These are phyloP conservation scores for Drosophila kepulauana DNA, from an alignment of 1,140 invertebrate genomes.

Conservation along the genomic window DNA sequence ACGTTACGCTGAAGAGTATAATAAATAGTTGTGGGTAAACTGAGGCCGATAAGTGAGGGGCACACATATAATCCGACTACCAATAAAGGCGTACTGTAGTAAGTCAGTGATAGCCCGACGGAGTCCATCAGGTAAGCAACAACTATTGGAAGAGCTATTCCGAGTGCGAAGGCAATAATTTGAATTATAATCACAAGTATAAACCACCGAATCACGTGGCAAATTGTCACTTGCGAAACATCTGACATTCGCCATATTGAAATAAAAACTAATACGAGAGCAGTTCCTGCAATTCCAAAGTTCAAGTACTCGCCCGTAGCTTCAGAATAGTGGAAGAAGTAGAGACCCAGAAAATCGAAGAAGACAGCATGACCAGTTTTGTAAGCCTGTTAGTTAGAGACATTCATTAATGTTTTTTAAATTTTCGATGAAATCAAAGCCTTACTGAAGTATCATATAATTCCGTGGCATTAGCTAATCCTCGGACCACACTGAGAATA, in stretches of 20 bases:
- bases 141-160: constrained; percentile 85
- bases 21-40: constrained; percentile 72
- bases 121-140: constrained; percentile 82
- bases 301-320: constrained; percentile 87
- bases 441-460: constrained; percentile 84
- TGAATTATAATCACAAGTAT: constrained; percentile 44
- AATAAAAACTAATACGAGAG: constrained; percentile 77
- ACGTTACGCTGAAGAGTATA: constrained; percentile 57
- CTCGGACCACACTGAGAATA: constrained; percentile 88
- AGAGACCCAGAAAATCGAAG: constrained; percentile 92
- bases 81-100: constrained; percentile 88
- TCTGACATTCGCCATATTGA: constrained; percentile 61
- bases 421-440: not conserved
- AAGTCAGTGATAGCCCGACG: constrained; percentile 87
- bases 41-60: constrained; percentile 56
- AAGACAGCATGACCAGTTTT: constrained; percentile 88
- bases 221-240: constrained; percentile 42
- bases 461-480: constrained; percentile 87
- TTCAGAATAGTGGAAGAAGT: constrained; percentile 88
- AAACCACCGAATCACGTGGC: constrained; percentile 30
- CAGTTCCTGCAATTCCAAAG: constrained; percentile 85
- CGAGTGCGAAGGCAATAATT: constrained; percentile 62
- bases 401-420: not conserved
- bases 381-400: constrained; percentile 74
- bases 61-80: constrained; percentile 86